A percentile compares a stretch with the other conserved stretches of the same genome.
These are phyloP conservation scores for Platichthys stellatus DNA, from an alignment of 2,113 vertebrate genomes.

Conservation along the genomic window DNA sequence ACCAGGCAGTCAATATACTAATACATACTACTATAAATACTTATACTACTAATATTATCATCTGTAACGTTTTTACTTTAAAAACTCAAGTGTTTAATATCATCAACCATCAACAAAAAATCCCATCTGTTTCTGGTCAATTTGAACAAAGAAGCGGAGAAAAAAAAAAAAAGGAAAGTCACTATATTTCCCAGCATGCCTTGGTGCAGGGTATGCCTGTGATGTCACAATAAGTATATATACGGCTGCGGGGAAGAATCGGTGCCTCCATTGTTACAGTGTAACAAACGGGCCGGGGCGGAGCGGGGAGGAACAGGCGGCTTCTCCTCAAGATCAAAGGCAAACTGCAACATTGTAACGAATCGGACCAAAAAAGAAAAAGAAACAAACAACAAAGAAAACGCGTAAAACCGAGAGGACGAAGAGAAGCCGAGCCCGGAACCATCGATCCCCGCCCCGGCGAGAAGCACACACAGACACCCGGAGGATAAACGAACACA, in stretches of 20 bases:
- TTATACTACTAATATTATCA: no score
- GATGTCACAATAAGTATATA: slow-evolving; percentile 83
- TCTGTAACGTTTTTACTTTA: no score
- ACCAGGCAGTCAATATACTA: no score
- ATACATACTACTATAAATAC: no score
- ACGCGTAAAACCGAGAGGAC: background rate
- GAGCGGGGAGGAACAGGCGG: slow-evolving; percentile 57
- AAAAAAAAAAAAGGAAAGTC: background rate
- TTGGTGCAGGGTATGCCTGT: slow-evolving; percentile 42
- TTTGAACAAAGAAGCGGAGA: background rate
- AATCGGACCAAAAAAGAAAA: background rate
- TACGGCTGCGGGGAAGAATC: slow-evolving; percentile 69
- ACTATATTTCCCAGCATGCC: slow-evolving; percentile 79
- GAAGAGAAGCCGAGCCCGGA: slow-evolving; percentile 25
- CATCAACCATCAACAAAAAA: no score
- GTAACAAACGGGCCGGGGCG: slow-evolving; percentile 78
- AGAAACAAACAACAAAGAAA: background rate
- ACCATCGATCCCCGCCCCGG: slow-evolving; percentile 32
- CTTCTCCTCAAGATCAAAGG: slow-evolving; percentile 36
- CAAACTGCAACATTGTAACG: background rate
- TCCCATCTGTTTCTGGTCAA: background rate
- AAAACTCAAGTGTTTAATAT: no score
- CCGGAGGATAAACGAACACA: slow-evolving; percentile 65
- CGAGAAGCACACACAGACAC: slow-evolving; percentile 5
- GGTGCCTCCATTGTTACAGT: slow-evolving; percentile 83